Evolutionary conservation across 2,113 vertebrate species (phyloP).

Genomic region (Psammodynastes pulverulentus): DNA sequence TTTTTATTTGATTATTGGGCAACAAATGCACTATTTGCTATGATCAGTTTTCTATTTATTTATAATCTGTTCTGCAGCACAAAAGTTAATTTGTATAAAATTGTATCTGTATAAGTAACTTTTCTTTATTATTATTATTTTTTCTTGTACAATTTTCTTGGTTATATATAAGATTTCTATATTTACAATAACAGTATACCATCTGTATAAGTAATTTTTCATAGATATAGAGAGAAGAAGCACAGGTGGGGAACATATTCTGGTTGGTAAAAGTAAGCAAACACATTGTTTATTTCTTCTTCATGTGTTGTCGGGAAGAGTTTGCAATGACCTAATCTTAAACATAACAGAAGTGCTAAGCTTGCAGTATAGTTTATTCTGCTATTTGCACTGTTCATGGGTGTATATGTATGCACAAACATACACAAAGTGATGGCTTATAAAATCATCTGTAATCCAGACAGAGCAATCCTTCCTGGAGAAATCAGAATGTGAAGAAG

Average conservation of each 20-base stretch:
- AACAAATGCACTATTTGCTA: neutral
- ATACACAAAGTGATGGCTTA: slow-evolving; percentile 45
- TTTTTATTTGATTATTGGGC: neutral
- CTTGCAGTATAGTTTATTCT: slow-evolving; percentile 21
- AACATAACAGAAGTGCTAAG: neutral
- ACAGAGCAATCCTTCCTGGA: slow-evolving; percentile 57
- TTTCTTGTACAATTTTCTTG: too few relatives aligned
- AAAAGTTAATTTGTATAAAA: neutral
- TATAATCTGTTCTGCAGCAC: neutral
- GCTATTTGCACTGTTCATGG: neutral
- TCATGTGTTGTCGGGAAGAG: neutral
- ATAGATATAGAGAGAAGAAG: neutral
- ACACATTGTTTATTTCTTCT: neutral
- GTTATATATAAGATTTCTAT: too few relatives aligned
- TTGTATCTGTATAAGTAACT: neutral
- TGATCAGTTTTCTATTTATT: neutral
- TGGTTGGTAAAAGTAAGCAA: neutral
- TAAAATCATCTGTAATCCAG: slow-evolving; percentile 53
- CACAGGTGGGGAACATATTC: neutral
- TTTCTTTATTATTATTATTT: neutral
- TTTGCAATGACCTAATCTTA: neutral
- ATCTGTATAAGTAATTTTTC: neutral
- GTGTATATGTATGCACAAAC: neutral
- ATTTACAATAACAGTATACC: too few relatives aligned
- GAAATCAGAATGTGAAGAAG: slow-evolving; percentile 67